Evolutionary conservation across 53 echinoderm and acorn worm genomes (phyloP), one percentile per base, ranked within the genome.

Genomic region (Apostichopus leukothele): DNA sequence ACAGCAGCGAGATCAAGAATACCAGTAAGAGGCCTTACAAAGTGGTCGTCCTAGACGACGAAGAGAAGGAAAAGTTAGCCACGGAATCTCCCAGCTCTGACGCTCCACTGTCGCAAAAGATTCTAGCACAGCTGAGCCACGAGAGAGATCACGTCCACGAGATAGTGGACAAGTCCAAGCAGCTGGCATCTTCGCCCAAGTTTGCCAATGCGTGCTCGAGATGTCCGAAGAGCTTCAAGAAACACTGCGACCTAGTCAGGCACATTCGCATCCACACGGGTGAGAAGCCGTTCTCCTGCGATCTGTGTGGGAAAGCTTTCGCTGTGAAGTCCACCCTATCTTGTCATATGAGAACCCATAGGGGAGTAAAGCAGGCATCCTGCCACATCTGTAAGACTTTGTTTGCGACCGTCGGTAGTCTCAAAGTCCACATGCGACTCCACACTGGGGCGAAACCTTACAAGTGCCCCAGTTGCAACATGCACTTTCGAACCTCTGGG

Each of bases 391-490:
- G 97, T 50, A 90, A 91, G 50, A 95, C 97, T 53, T 86, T 92
- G 27, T 97, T 97, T 91, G 95, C 97, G 6, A 97, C 97, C n/a
- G 92, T 95, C 11, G 97, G 97, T 7, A 97, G 97, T 90, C 89
- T 98, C 76, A 95, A 98, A 86, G 98, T 98, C 23, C 98, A 98
- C 92, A 98, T 98, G 98, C 71, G 98, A 51, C 87, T 98, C 11
- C 98, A 98, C 86, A 98, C 97, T 20, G 98, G 98, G 53, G 94
- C 98, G 18, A 95, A 92, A 74, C 98, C 98, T 3, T 98, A 95
- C 91, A 98, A 98, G 86, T 98, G 98, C 81, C 93, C 95, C 12
- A 90, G 95, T 66, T 98, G 98, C 74, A 86, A 91, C 76, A 95
- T 95, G 73, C 93, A 91, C 54, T 98, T 98, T 90, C 85, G 98